Conservation (phyloP, 30 jellyfish, hydroid and myxozoan genomes). For the Rhopilema esculentum region DNA sequence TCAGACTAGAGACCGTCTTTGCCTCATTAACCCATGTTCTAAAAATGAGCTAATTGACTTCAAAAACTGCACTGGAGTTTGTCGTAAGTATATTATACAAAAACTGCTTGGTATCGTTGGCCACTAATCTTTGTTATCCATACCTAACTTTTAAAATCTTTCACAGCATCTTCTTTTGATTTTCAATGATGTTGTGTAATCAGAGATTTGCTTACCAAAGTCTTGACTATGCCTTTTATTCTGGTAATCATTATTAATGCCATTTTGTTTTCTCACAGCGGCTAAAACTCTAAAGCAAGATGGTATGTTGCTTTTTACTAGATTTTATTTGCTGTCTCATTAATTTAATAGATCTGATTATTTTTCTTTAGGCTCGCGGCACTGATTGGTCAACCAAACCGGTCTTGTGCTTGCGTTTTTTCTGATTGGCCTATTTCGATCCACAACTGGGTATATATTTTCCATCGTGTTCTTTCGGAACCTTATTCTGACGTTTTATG, state of each 20-base stretch:
- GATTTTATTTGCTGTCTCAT: neutral
- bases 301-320: neutral
- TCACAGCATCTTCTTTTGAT: no score
- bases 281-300: neutral
- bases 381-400: neutral
- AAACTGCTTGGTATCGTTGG: no score
- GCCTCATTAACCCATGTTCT: slow-evolving; percentile 29
- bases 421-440: no score
- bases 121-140: no score
- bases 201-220: neutral
- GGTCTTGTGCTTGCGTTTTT: no score
- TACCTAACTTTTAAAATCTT: no score
- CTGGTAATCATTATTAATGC: no score
- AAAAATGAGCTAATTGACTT: slow-evolving; percentile 9
- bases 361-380: neutral
- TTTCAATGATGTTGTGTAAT: no score
- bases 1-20: slow-evolving; percentile 26
- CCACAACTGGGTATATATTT: no score
- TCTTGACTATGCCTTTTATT: no score
- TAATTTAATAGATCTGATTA: neutral
- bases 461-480: no score
- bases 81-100: slow-evolving; percentile 16
- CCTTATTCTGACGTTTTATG: no score
- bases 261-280: neutral
- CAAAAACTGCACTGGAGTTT: slow-evolving; percentile 47